Conservation (phyloP, 2,888 invertebrate species). For the Tridacna crocea region DNA sequence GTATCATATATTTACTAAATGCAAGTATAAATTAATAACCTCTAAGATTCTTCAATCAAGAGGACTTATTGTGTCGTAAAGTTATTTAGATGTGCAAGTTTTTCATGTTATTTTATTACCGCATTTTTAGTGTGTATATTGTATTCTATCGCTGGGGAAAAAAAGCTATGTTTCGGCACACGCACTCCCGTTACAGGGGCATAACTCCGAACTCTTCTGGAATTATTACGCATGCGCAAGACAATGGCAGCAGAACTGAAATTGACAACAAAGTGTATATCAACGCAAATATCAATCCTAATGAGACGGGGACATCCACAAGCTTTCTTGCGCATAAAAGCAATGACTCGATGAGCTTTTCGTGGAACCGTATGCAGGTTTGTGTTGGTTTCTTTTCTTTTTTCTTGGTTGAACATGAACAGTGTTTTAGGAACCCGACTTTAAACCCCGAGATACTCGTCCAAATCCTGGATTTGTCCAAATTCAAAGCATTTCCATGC, state of each 20-base stretch:
- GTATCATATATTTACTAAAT: no score
- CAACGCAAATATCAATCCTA: slow-evolving; percentile 34
- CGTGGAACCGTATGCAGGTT: slow-evolving; percentile 54
- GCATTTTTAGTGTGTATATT: no score
- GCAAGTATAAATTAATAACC: no score
- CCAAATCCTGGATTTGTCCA: no score
- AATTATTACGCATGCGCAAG: slow-evolving; percentile 44
- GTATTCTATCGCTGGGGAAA: no score
- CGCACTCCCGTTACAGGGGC: not conserved
- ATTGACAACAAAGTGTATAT: slow-evolving; percentile 35
- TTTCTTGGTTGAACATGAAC: not conserved
- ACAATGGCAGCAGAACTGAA: slow-evolving; percentile 37
- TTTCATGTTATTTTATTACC: no score
- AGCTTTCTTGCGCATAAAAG: slow-evolving; percentile 39
- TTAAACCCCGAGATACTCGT: no score
- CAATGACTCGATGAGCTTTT: slow-evolving; percentile 52
- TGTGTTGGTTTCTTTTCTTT: not conserved
- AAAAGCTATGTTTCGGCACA: not conserved
- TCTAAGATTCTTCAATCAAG: no score
- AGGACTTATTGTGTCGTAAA: no score
- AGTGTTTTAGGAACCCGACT: no score
- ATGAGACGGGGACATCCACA: slow-evolving; percentile 24
- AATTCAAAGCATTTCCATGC: no score
- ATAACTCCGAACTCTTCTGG: slow-evolving; percentile 8
- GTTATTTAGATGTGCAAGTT: no score